phyloP scores from a whole-genome alignment of 2,888 invertebrate genomes.

The Amphimallon solstitiale region DNA sequence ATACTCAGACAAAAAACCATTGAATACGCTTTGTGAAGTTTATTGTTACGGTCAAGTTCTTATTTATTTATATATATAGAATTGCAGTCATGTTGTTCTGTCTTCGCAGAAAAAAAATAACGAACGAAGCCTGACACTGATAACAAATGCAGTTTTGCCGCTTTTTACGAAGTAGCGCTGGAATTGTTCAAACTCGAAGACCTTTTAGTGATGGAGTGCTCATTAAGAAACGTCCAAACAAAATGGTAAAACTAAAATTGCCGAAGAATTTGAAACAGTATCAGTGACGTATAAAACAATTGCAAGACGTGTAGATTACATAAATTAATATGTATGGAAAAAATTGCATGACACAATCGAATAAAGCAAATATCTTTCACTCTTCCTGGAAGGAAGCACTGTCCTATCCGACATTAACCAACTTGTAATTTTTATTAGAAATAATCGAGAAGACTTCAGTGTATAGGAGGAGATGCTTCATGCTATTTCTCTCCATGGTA shows the following conservation, averaged over 20 bases:
- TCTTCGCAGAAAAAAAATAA: too few species aligned
- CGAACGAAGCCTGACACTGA: constrained; percentile 28
- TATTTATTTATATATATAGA: too few species aligned
- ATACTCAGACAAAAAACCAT: too few species aligned
- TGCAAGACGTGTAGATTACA: not conserved
- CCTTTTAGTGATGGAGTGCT: too few species aligned
- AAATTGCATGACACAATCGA: not conserved
- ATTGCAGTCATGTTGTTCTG: too few species aligned
- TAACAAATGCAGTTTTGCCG: constrained; percentile 36
- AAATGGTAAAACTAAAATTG: not conserved
- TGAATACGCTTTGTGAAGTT: too few species aligned
- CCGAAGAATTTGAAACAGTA: not conserved
- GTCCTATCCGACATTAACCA: too few species aligned
- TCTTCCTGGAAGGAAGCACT: not conserved
- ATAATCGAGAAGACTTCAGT: not conserved
- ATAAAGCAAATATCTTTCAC: too few species aligned
- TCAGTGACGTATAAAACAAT: too few species aligned
- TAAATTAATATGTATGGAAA: not conserved
- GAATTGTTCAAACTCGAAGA: too few species aligned
- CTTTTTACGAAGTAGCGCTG: constrained; percentile 38
- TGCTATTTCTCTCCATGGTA: not conserved
- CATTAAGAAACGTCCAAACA: not conserved
- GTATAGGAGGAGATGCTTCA: not conserved
- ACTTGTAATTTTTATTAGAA: too few species aligned
- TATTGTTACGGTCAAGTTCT: too few species aligned